Evolutionary conservation across 2,113 vertebrate species (phyloP).

Genomic region (Melozone crissalis): DNA sequence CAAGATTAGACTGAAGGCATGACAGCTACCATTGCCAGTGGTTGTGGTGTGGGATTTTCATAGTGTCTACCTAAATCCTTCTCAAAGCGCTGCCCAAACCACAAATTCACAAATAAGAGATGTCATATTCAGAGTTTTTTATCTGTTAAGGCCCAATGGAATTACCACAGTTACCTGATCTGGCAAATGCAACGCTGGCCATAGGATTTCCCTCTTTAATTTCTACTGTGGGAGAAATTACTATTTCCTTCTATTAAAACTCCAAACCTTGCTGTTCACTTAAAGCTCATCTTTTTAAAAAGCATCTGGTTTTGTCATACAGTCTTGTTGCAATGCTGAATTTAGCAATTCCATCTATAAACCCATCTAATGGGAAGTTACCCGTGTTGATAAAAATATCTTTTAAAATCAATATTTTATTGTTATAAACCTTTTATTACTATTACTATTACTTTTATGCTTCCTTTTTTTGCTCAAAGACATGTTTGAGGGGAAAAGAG

Average conservation of each 20-base stretch:
- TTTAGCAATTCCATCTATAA: conserved; percentile 13
- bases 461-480: not conserved
- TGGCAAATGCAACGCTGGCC: not conserved
- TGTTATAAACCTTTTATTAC: not conserved
- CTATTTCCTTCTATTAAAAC: not conserved
- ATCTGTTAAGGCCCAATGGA: not conserved
- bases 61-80: not conserved
- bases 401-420: not conserved
- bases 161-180: not conserved
- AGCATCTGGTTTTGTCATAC: not conserved
- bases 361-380: not conserved
- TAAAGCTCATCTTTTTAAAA: not conserved
- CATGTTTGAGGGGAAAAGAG: not conserved
- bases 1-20: not conserved
- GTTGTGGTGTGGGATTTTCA: not conserved
- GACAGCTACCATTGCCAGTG: not conserved
- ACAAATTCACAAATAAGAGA: not conserved
- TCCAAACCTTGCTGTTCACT: not conserved
- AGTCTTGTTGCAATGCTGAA: not conserved
- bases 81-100: not conserved
- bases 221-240: not conserved
- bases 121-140: not conserved
- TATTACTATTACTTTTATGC: not conserved
- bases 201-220: not conserved
- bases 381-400: not conserved